Evolutionary conservation across 2,797 vertebrate genomes (phyloP), one percentile per base, ranked within the genome.

Genomic region (Synaphobranchus kaupii): DNA sequence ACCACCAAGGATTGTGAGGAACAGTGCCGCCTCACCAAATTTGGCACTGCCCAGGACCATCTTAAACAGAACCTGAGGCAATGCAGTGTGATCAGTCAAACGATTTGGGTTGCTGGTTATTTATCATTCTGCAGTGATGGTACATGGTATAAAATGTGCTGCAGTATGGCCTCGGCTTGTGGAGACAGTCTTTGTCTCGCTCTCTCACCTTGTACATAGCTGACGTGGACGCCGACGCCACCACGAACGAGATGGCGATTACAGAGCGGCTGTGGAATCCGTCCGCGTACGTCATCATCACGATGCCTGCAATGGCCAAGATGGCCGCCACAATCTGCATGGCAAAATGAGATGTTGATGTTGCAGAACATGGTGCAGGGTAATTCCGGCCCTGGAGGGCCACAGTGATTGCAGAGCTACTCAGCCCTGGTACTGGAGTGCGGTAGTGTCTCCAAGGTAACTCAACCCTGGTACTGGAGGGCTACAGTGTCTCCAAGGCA

Each of bases 281-380:
- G 63, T 97, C 97, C 0, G 97, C 97, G 0, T 97, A 97, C 0
- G 97, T 97, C 95, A 97, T 97, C 97, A 97, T 97, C 89, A 97
- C 97, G 87, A 97, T 97, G 80, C 97, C 97, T 17, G 96, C 96
- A 47, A 97, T 97, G 85, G 97, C 96, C 84, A 97, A 94, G 93
- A 97, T 97, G 92, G 96, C 96, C 12, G 97, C 97, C 91, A 97
- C 96, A 0, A 97, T 97, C 97, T 97, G 92, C 54, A 58, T 28
- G 52, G 10, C 80, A 50, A 83, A 13, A 9, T 13, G 50, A 56
- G n/a, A 58, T 15, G 34, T 31, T 58, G 15, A 15, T 28, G 22
- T 31, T 4, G 4, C 7, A 28, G 58, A n/a, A 4, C 6, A n/a
- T 0, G 13, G 34, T 17, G 20, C 34, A 44, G 76, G n/a, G 25